Evolutionary conservation across 37 sponge, comb jelly and placozoan genomes (phyloP), one percentile per base, ranked within the genome.

Genomic region (Lycopodina hypogea): DNA sequence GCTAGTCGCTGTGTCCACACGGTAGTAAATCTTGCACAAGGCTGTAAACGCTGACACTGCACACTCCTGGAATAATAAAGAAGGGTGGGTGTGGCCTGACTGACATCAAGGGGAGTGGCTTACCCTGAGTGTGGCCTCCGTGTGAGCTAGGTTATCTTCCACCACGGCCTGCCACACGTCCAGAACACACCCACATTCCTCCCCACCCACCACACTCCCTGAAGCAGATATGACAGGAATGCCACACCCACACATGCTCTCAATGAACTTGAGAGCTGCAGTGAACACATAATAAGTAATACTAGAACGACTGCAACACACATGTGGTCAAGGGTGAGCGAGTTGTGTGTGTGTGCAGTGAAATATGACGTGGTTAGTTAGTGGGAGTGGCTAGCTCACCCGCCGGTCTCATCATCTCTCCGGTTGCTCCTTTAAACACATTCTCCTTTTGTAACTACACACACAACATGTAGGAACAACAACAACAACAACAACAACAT

Each of bases 341-440:
- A 12, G 48, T 9, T 12, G 48, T 28, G 60, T 26, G 12, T 26
- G 60, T 59, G n/a, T 23, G 6, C 28, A 17, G 28, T 59, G 28
- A 8, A 37, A 26, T 42, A 42, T 38, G n/a, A n/a, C n/a, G n/a
- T n/a, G n/a, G n/a, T n/a, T n/a, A n/a, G n/a, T n/a, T n/a, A n/a
- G n/a, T n/a, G 24, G 14, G 19, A 14, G 24, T 30, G 23, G 15
- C 19, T 55, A 29, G 18, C n/a, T 22, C 79, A 79, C 89, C 88
- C 14, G 99, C 96, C 14, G 88, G 78, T 53, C 95, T 82, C 92
- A 97, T 90, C 19, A 90, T 64, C 61, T 95, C 91, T 17, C 99
- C 99, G 14, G 75, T 84, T 21, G 74, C 56, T 36, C 96, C 99
- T 42, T 78, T 90, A 77, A 93, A 90, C 35, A 82, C 78, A 11